Conservation (phyloP, 1,140 invertebrate genomes). For the Pygmarrhopalites habei region DNA sequence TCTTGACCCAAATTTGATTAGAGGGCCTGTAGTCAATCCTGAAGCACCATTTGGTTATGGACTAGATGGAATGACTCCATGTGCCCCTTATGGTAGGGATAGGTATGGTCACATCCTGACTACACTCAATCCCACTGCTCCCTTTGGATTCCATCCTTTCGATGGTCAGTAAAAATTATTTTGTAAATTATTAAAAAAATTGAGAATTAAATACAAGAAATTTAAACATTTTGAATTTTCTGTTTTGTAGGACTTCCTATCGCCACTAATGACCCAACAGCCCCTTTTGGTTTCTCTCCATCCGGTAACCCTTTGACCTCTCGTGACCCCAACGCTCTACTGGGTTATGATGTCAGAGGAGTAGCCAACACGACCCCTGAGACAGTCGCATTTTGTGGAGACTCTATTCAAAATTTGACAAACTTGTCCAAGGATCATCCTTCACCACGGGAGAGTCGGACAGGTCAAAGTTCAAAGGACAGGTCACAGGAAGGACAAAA, state of each 20-base stretch:
- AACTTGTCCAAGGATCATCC: too few species aligned
- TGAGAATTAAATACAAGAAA: too few species aligned
- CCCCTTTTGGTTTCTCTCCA: background rate
- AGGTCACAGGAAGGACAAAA: too few species aligned
- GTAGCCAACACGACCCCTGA: background rate
- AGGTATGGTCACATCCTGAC: background rate
- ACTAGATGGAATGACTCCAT: background rate
- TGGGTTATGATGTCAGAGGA: background rate
- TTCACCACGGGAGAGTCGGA: too few species aligned
- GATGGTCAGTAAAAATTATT: too few species aligned
- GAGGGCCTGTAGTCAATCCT: background rate
- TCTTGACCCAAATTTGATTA: background rate
- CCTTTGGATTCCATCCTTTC: conserved; percentile 1
- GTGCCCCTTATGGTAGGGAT: background rate
- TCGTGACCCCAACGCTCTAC: conserved; percentile 3
- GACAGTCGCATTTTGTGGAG: conserved; percentile 5
- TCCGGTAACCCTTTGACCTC: background rate
- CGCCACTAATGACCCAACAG: conserved; percentile 10
- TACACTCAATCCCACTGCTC: background rate
- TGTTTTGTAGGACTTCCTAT: too few species aligned
- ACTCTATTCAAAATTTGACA: background rate
- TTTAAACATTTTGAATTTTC: too few species aligned
- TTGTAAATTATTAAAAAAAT: too few species aligned
- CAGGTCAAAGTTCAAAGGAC: too few species aligned
- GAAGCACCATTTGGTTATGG: conserved; percentile 4